These are phyloP conservation scores for Microctonus hyperodae DNA, from an alignment of 2,888 invertebrate species.

Conservation along the genomic window DNA sequence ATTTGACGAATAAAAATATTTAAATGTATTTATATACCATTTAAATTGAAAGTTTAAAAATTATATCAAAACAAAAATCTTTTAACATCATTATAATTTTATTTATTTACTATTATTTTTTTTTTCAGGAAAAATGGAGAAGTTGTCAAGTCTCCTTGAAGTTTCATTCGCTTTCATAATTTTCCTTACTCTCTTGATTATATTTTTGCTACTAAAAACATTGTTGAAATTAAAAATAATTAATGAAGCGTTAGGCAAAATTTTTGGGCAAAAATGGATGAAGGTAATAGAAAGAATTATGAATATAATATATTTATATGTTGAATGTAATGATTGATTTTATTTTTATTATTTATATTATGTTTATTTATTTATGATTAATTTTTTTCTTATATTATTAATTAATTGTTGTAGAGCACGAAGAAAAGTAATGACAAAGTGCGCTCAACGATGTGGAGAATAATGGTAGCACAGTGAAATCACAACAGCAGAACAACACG, in stretches of 20 bases:
- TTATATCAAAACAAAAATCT: no score
- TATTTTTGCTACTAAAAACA: slow-evolving; percentile 41
- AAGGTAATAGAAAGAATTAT: slow-evolving; percentile 44
- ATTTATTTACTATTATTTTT: slow-evolving; percentile 9
- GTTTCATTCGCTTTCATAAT: slow-evolving; percentile 44
- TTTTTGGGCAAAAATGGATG: slow-evolving; percentile 46
- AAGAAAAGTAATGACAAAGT: slow-evolving; percentile 45
- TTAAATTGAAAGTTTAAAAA: no score
- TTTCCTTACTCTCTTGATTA: slow-evolving; percentile 38
- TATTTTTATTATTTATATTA: slow-evolving; percentile 16
- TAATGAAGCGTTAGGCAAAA: slow-evolving; percentile 40
- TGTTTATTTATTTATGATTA: neutral
- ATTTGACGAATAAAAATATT: no score
- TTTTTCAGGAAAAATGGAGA: slow-evolving; percentile 44
- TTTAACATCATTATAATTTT: neutral
- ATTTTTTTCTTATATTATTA: slow-evolving; percentile 22
- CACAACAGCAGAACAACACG: slow-evolving; percentile 47
- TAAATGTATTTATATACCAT: no score
- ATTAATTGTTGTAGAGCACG: slow-evolving; percentile 40
- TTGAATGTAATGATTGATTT: neutral
- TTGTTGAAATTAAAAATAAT: slow-evolving; percentile 47
- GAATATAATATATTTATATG: neutral
- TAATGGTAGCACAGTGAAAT: slow-evolving; percentile 28
- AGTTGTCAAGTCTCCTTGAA: slow-evolving; percentile 39
- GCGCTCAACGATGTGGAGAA: slow-evolving; percentile 50